Conservation (phyloP, 2,797 vertebrate species). For the Sebastes kiyomatsui region DNA sequence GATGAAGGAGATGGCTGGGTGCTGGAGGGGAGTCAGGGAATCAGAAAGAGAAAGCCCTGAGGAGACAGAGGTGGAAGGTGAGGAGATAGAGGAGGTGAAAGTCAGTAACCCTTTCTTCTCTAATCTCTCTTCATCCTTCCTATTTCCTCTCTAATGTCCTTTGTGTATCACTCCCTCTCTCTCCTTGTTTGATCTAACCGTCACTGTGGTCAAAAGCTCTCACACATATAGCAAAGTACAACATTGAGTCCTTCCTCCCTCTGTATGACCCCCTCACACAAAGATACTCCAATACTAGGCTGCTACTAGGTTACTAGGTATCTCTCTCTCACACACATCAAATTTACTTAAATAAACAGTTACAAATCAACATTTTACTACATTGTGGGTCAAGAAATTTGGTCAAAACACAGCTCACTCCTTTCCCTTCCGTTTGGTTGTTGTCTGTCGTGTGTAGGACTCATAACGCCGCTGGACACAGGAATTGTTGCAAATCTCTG, state of each 20-base stretch:
- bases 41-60: conserved; percentile 28
- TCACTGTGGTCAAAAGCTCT: conserved; percentile 46
- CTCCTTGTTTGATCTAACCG: conserved; percentile 22
- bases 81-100: background rate
- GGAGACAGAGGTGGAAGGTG: background rate
- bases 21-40: conserved; percentile 9
- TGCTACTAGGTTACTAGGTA: background rate
- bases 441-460: too few relatives aligned
- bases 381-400: background rate
- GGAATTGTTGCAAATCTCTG: too few relatives aligned
- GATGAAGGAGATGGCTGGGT: conserved; percentile 6
- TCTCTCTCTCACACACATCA: too few relatives aligned
- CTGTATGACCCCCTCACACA: background rate
- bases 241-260: conserved; percentile 14
- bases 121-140: conserved; percentile 6
- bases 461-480: too few relatives aligned
- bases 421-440: too few relatives aligned
- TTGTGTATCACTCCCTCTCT: background rate
- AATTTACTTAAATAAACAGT: too few relatives aligned
- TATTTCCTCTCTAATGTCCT: conserved; percentile 9
- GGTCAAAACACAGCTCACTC: too few relatives aligned
- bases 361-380: background rate
- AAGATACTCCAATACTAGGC: background rate
- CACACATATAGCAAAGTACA: conserved; percentile 36
- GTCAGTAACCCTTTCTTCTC: background rate